phyloP scores from a whole-genome alignment of 2,888 invertebrate species.

The Cerceris rybyensis region DNA sequence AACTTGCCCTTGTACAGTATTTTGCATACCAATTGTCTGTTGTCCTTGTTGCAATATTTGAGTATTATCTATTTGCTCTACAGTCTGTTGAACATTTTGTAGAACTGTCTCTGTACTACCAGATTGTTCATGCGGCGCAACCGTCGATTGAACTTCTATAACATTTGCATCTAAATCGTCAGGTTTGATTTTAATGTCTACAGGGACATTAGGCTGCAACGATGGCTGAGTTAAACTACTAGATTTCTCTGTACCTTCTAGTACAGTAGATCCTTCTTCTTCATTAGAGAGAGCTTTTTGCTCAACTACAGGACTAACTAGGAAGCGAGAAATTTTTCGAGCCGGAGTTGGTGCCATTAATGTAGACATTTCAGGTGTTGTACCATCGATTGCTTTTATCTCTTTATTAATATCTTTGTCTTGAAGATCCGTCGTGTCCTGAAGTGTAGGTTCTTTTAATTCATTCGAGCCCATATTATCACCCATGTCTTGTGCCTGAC shows the following conservation, averaged over 20 bases:
- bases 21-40: constrained; percentile 51
- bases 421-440: constrained; percentile 53
- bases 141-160: constrained; percentile 38
- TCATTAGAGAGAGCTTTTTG: constrained; percentile 75
- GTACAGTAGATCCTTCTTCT: constrained; percentile 36
- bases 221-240: constrained; percentile 27
- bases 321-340: constrained; percentile 90
- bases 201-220: constrained; percentile 23
- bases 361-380: constrained; percentile 58
- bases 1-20: constrained; percentile 54
- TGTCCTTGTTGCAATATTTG: constrained; percentile 48
- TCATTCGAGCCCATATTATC: constrained; percentile 36
- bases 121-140: constrained; percentile 30
- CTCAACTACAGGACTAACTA: constrained; percentile 91
- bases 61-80: constrained; percentile 54
- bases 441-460: constrained; percentile 30
- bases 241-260: constrained; percentile 34
- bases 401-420: constrained; percentile 57
- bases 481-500: constrained; percentile 57
- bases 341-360: constrained; percentile 82
- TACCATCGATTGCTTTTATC: constrained; percentile 14
- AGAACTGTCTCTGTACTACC: constrained; percentile 27
- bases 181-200: constrained; percentile 40
- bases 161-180: constrained; percentile 45
- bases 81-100: constrained; percentile 31